Percentiles rank a stretch among this genome's conserved stretches.
These are phyloP conservation scores for Gallinago nigripennis DNA, from an alignment of 2,797 vertebrate species.

Conservation along the genomic window DNA sequence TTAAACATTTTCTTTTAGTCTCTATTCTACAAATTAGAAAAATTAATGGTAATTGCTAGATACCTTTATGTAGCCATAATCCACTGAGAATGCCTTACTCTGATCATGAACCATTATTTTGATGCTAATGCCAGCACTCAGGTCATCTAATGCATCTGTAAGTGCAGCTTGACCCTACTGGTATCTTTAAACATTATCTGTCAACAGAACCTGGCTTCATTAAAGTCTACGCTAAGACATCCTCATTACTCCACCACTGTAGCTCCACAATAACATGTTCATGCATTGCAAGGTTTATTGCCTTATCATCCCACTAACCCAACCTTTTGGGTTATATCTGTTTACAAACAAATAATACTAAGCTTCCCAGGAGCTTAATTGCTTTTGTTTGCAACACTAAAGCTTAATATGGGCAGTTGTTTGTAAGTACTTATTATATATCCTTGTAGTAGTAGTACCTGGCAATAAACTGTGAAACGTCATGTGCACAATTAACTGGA, in stretches of 20 bases:
- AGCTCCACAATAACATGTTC: background rate
- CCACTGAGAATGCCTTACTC: background rate
- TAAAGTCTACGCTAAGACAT: background rate
- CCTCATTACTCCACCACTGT: background rate
- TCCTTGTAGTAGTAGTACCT: background rate
- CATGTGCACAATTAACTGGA: conserved; percentile 6
- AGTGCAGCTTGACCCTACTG: background rate
- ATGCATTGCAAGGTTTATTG: background rate
- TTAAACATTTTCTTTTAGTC: background rate
- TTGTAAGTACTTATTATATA: background rate
- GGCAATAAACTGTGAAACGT: background rate
- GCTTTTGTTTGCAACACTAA: background rate
- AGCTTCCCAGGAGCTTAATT: conserved; percentile 11
- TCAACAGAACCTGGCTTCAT: background rate
- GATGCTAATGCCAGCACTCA: background rate
- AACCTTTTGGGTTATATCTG: background rate
- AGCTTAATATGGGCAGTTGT: background rate
- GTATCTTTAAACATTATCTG: background rate
- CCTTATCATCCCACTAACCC: background rate
- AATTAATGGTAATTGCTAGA: background rate
- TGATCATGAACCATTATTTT: background rate
- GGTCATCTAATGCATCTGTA: background rate
- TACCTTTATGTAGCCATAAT: background rate
- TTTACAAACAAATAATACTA: background rate
- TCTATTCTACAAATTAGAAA: background rate